These are phyloP conservation scores for Metacarcinus magister DNA, from an alignment of 2,888 invertebrate species.

Conservation along the genomic window DNA sequence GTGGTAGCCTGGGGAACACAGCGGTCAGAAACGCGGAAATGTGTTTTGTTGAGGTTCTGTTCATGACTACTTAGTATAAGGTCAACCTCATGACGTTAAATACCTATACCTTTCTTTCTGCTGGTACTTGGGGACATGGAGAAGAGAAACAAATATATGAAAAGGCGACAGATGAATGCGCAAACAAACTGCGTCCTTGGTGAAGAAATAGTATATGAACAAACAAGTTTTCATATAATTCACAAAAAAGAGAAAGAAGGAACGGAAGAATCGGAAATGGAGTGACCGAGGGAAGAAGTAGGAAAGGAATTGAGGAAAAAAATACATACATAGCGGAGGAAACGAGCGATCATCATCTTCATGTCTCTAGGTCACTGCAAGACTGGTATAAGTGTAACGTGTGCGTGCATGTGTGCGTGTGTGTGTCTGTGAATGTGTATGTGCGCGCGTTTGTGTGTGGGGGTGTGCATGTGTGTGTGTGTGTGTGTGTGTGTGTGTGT, in stretches of 20 bases:
- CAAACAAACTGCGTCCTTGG: too few relatives aligned
- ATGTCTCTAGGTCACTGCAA: constrained; percentile 4
- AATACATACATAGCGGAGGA: background rate
- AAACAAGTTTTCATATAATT: too few relatives aligned
- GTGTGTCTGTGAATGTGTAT: background rate
- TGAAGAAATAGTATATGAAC: too few relatives aligned
- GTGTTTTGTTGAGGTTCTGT: background rate
- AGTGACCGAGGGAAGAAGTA: background rate
- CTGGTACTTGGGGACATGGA: background rate
- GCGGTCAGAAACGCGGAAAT: background rate
- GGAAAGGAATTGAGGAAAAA: background rate
- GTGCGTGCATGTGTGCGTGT: background rate
- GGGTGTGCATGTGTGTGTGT: background rate
- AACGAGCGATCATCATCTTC: constrained; percentile 39
- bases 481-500: background rate
- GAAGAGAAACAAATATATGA: background rate
- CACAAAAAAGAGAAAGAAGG: background rate
- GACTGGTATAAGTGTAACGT: background rate
- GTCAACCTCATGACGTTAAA: background rate
- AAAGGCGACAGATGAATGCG: background rate
- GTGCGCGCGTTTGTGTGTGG: too few relatives aligned
- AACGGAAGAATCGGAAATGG: background rate
- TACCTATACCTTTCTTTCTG: background rate
- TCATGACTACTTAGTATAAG: background rate
- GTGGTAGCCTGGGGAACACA: background rate